phyloP scores from a whole-genome alignment of 2,888 invertebrate species.

The Myathropa florea region DNA sequence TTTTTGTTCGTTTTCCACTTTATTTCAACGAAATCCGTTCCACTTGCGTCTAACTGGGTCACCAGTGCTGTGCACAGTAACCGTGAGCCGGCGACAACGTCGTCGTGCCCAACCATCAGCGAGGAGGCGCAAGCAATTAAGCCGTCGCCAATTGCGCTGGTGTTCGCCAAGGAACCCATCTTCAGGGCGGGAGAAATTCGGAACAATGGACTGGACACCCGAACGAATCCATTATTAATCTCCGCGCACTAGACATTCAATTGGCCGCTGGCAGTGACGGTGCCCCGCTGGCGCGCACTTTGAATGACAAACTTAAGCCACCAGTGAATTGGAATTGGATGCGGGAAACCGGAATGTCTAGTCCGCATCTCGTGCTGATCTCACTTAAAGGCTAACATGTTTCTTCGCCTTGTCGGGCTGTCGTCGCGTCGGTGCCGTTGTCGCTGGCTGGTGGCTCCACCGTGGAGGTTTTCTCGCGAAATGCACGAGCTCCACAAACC shows the following conservation, averaged over 20 bases:
- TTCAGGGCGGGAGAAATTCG: not conserved
- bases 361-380: slow-evolving; percentile 12
- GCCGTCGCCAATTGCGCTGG: not conserved
- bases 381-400: slow-evolving; percentile 62
- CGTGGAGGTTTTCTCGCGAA: too few relatives aligned
- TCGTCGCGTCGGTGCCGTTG: slow-evolving; percentile 38
- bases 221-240: slow-evolving; percentile 8
- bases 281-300: not conserved
- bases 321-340: not conserved
- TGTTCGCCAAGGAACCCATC: not conserved
- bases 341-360: slow-evolving; percentile 40
- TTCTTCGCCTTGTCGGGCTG: slow-evolving; percentile 61
- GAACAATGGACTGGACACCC: not conserved
- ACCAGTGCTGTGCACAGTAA: not conserved
- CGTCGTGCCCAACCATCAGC: not conserved
- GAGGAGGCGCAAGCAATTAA: not conserved
- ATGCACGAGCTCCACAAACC: slow-evolving; percentile 47
- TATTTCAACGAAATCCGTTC: slow-evolving; percentile 36
- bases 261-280: not conserved
- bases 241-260: not conserved
- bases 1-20: not conserved
- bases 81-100: not conserved
- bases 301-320: slow-evolving; percentile 15
- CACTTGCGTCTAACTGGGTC: slow-evolving; percentile 58
- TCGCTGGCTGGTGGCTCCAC: not conserved